Conservation (phyloP, 1,140 invertebrate species). For the Drosophila melanogaster region Release_6_plus_ISO1_MT NT_037436.4:1515001-1515500, state of each 20-base stretch:
- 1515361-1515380: too few relatives aligned
- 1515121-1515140: neutral
- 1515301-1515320: too few relatives aligned
- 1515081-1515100: constrained; percentile 76
- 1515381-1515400: too few relatives aligned
- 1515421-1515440: neutral
- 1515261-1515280: too few relatives aligned
- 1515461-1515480: neutral
- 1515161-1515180: neutral
- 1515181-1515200: too few relatives aligned
- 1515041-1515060: constrained; percentile 40
- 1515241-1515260: too few relatives aligned
- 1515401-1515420: neutral
- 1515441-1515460: neutral
- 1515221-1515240: neutral
- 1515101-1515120: constrained; percentile 60
- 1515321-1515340: too few relatives aligned
- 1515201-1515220: too few relatives aligned
- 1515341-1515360: too few relatives aligned
- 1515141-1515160: neutral
- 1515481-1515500: too few relatives aligned
- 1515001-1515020: constrained; percentile 2
- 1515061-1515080: constrained; percentile 58
- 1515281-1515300: too few relatives aligned
- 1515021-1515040: constrained; percentile 30